These are phyloP conservation scores for Andricus quercusramuli DNA, from an alignment of 2,888 invertebrate species.

Conservation along the genomic window DNA sequence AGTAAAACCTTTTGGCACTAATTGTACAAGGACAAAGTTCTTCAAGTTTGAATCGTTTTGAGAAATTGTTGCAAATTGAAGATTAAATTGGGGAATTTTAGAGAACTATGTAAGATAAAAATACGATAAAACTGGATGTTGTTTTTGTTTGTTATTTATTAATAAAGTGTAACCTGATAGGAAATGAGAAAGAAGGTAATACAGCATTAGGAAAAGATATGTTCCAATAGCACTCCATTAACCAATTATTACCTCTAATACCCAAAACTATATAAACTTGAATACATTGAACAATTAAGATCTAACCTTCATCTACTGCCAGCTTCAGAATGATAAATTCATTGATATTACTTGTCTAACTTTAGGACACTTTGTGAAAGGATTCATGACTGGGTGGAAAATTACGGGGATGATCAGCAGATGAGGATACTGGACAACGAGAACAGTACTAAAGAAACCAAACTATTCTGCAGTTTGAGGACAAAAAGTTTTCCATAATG, in stretches of 20 bases:
- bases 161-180: neutral
- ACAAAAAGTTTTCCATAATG: no score
- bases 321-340: neutral
- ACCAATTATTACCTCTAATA: neutral
- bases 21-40: slow-evolving; percentile 6
- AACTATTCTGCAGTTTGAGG: neutral
- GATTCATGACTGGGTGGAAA: neutral
- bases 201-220: neutral
- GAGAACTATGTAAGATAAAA: neutral
- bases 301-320: neutral
- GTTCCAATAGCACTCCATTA: neutral
- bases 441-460: neutral
- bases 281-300: neutral
- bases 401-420: neutral
- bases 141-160: neutral
- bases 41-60: neutral
- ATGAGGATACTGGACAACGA: neutral
- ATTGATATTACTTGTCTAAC: no score
- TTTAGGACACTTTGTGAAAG: neutral
- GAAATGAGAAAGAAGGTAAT: neutral
- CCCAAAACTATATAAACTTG: neutral
- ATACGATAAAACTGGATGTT: no score
- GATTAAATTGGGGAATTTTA: neutral
- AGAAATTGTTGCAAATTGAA: slow-evolving; percentile 9
- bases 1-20: slow-evolving; percentile 16